Evolutionary conservation across 23 tunicate genomes (phyloP).

Genomic region (Trididemnum miniatum): DNA sequence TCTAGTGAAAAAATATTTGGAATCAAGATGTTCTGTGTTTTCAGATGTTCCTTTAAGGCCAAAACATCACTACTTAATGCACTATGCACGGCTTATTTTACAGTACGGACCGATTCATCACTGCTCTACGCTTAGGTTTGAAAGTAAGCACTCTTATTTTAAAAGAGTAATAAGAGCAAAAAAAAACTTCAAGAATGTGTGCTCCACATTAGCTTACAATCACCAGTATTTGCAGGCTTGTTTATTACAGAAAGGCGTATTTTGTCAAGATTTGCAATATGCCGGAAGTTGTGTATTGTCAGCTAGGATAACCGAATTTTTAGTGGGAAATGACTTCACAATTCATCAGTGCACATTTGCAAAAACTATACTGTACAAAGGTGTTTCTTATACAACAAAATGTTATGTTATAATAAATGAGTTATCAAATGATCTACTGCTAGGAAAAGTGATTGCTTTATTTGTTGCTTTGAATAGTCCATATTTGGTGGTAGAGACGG

Average conservation of each 20-base stretch:
- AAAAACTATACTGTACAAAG: not conserved
- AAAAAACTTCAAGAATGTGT: conserved; percentile 45
- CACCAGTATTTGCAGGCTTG: conserved; percentile 39
- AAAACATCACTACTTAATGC: conserved; percentile 58
- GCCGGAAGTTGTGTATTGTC: not conserved
- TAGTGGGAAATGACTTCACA: not conserved
- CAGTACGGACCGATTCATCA: conserved; percentile 50
- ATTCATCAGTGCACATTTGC: not conserved
- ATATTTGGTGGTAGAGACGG: not conserved
- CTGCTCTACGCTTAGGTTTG: conserved; percentile 55
- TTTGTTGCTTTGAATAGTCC: not conserved
- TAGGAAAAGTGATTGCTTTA: not conserved
- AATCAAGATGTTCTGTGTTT: not conserved
- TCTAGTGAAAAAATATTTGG: conserved; percentile 5
- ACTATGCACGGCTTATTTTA: conserved; percentile 34
- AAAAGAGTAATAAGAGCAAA: conserved; percentile 10
- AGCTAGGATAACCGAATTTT: not conserved
- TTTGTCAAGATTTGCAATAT: not conserved
- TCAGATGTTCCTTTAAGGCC: conserved; percentile 39
- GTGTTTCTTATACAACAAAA: not conserved
- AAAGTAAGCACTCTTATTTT: conserved; percentile 58
- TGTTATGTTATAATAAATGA: not conserved
- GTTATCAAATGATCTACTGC: not conserved
- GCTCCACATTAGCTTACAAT: conserved; percentile 22
- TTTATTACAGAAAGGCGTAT: not conserved